Evolutionary conservation across 2,113 vertebrate genomes (phyloP).

Genomic region (Caloenas nicobarica): DNA sequence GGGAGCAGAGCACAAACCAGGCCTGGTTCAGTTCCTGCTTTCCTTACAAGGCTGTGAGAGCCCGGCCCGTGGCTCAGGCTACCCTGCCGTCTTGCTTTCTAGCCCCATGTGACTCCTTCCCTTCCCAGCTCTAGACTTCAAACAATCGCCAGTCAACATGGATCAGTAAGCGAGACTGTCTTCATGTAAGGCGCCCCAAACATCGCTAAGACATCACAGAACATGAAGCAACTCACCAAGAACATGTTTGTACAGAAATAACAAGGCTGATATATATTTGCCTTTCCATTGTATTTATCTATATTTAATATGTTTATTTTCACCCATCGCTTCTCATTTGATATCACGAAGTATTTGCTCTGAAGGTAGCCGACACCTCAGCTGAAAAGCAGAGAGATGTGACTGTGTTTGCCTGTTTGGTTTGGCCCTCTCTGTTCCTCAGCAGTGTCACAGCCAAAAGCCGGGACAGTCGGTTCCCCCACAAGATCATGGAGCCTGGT

Average conservation of each 20-base stretch:
- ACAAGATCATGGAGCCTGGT: rapidly evolving
- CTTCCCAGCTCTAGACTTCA: rapidly evolving
- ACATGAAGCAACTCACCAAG: background rate
- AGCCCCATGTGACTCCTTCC: background rate
- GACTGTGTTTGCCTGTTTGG: background rate
- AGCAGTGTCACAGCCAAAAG: background rate
- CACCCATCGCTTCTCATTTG: background rate
- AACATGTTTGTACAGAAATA: background rate
- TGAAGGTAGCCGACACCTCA: background rate
- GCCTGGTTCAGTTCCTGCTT: background rate
- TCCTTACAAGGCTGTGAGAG: background rate
- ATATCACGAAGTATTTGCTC: background rate
- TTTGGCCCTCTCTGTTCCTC: background rate
- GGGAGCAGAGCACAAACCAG: background rate
- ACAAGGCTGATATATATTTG: background rate
- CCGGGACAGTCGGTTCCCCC: background rate
- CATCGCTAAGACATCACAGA: background rate
- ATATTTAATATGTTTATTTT: background rate
- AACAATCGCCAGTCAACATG: rapidly evolving
- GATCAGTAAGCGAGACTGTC: background rate
- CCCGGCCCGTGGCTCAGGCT: background rate
- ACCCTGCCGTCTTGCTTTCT: background rate
- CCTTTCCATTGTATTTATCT: background rate
- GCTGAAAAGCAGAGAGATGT: background rate
- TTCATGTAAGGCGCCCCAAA: background rate